Evolutionary conservation across 2,113 vertebrate species (phyloP).

Genomic region (Numenius arquata): DNA sequence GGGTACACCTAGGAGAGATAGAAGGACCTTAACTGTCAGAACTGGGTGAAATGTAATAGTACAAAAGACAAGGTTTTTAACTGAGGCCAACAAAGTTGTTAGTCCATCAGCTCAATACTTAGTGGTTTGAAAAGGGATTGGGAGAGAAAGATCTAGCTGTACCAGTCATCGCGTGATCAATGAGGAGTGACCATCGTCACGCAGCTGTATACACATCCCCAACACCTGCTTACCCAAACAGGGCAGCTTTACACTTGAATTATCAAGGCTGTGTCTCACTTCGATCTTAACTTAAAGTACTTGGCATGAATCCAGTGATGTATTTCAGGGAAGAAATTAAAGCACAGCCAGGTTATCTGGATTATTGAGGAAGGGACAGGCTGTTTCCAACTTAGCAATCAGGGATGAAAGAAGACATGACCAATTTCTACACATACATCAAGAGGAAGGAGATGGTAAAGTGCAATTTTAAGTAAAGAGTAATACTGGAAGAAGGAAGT

Average conservation of each 20-base stretch:
- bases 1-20: not conserved
- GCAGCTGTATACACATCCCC: not conserved
- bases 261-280: not conserved
- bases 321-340: not conserved
- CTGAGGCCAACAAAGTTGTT: not conserved
- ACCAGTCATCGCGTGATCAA: not conserved
- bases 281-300: not conserved
- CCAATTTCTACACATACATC: not conserved
- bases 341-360: not conserved
- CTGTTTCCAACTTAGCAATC: not conserved
- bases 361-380: not conserved
- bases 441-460: not conserved
- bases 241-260: not conserved
- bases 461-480: not conserved
- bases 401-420: not conserved
- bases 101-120: not conserved
- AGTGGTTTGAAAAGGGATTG: not conserved
- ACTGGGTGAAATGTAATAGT: not conserved
- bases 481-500: not conserved
- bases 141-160: not conserved
- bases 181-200: not conserved
- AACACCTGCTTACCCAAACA: not conserved
- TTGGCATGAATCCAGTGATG: not conserved
- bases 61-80: not conserved
- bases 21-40: not conserved